Base-by-base conservation (phyloP, 2,797 vertebrate species). In the Danio albolineatus region DNA sequence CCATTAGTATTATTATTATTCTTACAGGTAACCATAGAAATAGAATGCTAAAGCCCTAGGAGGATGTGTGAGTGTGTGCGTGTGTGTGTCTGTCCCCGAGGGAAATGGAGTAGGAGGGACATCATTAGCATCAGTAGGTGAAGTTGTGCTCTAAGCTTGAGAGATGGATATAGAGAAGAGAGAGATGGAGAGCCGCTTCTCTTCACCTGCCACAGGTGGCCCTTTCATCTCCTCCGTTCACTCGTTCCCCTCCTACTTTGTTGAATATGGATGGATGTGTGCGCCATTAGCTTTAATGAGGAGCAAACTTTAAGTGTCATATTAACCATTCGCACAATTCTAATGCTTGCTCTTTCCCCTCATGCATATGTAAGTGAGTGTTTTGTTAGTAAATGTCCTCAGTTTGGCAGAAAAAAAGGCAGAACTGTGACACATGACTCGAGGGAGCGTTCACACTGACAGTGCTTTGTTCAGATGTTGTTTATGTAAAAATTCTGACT, bases 121-220 rank as follows among this genome's bases (percentile, higher is more conserved):
- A 64, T 71, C 56, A 84, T 84, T 81, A 84, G 72, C 71, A 65
- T 71, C 51, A 70, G 79, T 44, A 51, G 70, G 65, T 79, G 64
- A 75, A 69, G 71, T 73, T 28, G 78, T 69, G 61, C 7, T 28
- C 59, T 36, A 69, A 83, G 76, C 72, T 64, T 72, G 16, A 66
- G 43, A 83, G 81, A 60, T 61, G 51, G 72, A 67, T 48, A 43
- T 6, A 56, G 49, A 69, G 72, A 79, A 51, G 21, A 75, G 65
- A 76, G 73, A 64, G 73, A 77, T 38, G 39, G 56, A 82, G 39
- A 82, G 73, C 72, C 60, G 78, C 78, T 84, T 74, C 87, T 86
- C 90, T 90, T 89, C 90, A 91, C 91, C 90, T 89, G 89, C 86
- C 89, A 88, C 92, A 92, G 92, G 91, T 93, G 90, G 82, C 83